These are phyloP conservation scores for Cynoglossus semilaevis DNA, from an alignment of 2,113 vertebrate species.

Conservation along the genomic window DNA sequence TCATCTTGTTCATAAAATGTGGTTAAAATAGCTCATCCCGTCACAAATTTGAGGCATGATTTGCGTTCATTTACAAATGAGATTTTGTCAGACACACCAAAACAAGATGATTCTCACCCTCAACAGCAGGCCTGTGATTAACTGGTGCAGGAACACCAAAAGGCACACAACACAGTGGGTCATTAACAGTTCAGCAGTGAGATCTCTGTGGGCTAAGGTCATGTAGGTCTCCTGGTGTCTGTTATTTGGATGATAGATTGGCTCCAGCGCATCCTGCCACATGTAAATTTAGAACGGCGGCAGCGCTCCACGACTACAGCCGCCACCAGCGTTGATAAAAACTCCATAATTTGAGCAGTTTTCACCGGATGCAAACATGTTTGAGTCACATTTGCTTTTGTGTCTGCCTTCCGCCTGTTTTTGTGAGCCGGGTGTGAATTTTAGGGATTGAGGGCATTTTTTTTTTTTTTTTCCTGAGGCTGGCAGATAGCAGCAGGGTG, in stretches of 20 bases:
- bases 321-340: constrained; percentile 51
- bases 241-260: constrained; percentile 39
- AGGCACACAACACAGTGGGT: constrained; percentile 1
- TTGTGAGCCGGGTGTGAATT: constrained; percentile 55
- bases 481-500: constrained; percentile 60
- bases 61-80: constrained; percentile 2
- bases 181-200: constrained; percentile 35
- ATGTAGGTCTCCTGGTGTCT: constrained; percentile 28
- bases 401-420: constrained; percentile 55
- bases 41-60: not conserved
- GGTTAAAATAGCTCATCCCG: too few relatives aligned
- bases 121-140: constrained; percentile 11
- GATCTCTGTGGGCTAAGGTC: constrained; percentile 20
- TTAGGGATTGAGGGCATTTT: constrained; percentile 38
- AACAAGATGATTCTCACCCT: constrained; percentile 31
- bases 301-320: constrained; percentile 6
- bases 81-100: constrained; percentile 5
- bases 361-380: constrained; percentile 41
- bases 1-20: too few relatives aligned
- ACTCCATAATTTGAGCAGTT: constrained; percentile 46
- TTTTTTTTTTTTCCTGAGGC: constrained; percentile 49
- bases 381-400: constrained; percentile 51
- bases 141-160: not conserved
- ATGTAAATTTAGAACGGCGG: constrained; percentile 55
- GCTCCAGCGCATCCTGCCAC: constrained; percentile 51